phyloP scores from a whole-genome alignment of 2,888 invertebrate species.

The Alcis repandata region DNA sequence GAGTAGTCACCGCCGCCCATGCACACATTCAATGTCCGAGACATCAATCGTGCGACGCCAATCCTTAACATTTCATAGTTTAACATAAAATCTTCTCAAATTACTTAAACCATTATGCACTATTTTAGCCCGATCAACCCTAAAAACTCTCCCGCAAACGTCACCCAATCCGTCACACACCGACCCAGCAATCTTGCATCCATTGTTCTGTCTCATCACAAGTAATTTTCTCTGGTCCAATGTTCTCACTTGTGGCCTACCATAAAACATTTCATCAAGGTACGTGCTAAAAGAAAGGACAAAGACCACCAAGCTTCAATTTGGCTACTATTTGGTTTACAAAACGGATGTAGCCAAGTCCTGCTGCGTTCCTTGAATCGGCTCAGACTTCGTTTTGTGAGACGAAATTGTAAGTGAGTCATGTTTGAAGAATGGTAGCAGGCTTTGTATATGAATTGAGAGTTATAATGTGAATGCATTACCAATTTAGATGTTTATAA shows the following conservation, averaged over 20 bases:
- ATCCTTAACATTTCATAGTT: too few species aligned
- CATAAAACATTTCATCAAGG: constrained; percentile 41
- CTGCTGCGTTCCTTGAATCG: constrained; percentile 55
- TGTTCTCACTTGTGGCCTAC: constrained; percentile 70
- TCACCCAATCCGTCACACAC: constrained; percentile 69
- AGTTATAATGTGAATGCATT: neutral
- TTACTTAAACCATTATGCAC: neutral
- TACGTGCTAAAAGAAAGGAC: constrained; percentile 72
- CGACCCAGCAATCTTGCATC: constrained; percentile 58
- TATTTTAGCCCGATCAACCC: neutral
- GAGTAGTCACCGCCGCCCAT: too few species aligned
- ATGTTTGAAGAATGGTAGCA: constrained; percentile 35
- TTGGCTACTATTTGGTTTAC: constrained; percentile 63
- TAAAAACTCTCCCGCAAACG: constrained; percentile 19
- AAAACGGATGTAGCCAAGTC: constrained; percentile 58
- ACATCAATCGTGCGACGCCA: too few species aligned
- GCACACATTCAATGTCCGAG: too few species aligned
- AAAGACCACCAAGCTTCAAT: constrained; percentile 69
- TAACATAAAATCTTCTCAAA: too few species aligned
- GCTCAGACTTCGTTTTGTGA: constrained; percentile 43
- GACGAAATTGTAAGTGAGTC: constrained; percentile 49
- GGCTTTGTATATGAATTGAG: constrained; percentile 11
- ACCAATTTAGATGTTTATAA: neutral
- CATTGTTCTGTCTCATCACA: constrained; percentile 77
- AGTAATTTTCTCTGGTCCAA: constrained; percentile 77